Base-by-base conservation (phyloP, 2,113 vertebrate genomes). In the Elgaria multicarinata region DNA sequence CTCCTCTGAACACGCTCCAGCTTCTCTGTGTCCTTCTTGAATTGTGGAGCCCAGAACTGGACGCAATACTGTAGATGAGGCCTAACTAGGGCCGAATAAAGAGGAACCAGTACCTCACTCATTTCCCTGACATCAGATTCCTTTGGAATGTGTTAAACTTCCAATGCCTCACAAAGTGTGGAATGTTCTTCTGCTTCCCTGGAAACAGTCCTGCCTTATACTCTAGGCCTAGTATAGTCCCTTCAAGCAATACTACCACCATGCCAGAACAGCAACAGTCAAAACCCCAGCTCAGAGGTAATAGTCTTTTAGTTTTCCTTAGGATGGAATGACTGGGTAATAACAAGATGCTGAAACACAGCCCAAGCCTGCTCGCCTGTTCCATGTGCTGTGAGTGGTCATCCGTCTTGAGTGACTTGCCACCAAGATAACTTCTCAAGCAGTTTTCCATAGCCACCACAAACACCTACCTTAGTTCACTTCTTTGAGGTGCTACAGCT, bases 91-190 rank as follows among this genome's bases (percentile, higher is more conserved):
- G n/a, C n/a, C n/a, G n/a, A n/a, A n/a, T n/a, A n/a, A n/a, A n/a
- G n/a, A n/a, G n/a, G n/a, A n/a, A n/a, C n/a, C n/a, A n/a, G n/a
- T n/a, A n/a, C n/a, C n/a, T n/a, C n/a, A n/a, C n/a, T n/a, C 0
- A 0, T 12, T 28, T 20, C 18, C 55, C 9, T 50, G 62, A 26
- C 13, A 7, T 46, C 16, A 71, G 55, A 46, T 22, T 71, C 58
- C 50, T 46, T 16, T n/a, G 16, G 91, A 44, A 18, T 5, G 42
- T 94, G 92, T 92, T 80, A 33, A 31, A 55, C 8, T 1, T 6
- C 1, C 0, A 20, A 4, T 80, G 31, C 18, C 79, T 95, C 93
- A 95, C 88, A 94, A 93, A 92, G 91, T 88, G n/a, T 1, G 4
- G 36, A 86, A 33, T 58, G 39, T 92, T 92, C 85, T 62, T 76